Evolutionary conservation across 2,888 invertebrate species (phyloP).

Genomic region (Romanomermis culicivorax): DNA sequence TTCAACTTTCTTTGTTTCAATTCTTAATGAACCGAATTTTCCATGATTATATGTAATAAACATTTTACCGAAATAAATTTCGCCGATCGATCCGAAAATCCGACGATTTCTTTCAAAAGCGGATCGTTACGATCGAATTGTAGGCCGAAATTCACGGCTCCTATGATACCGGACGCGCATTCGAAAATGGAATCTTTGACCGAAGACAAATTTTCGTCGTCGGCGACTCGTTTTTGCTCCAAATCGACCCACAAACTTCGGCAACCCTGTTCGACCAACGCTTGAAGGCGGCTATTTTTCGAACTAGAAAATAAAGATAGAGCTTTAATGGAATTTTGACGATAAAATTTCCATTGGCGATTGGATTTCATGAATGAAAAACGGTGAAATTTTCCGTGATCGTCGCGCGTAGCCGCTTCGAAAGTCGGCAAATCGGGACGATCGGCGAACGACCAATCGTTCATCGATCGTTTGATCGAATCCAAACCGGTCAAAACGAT

Average conservation of each 20-base stretch:
- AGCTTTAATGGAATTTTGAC: background rate
- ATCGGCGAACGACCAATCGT: conserved; percentile 6
- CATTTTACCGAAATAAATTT: no score
- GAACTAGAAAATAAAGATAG: conserved; percentile 5
- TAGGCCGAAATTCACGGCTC: conserved; percentile 4
- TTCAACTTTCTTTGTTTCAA: no score
- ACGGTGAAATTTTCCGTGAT: background rate
- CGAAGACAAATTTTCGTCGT: background rate
- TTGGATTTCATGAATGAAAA: background rate
- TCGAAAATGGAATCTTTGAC: background rate
- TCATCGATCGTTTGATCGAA: background rate
- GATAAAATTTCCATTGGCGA: conserved; percentile 6
- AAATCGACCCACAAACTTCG: background rate
- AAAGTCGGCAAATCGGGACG: conserved; percentile 3
- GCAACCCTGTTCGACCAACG: background rate
- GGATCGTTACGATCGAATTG: conserved; percentile 1
- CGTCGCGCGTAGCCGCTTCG: background rate
- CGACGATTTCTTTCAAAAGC: background rate
- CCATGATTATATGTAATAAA: no score
- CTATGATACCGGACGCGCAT: conserved; percentile 3
- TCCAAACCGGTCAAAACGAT: background rate
- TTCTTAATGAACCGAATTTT: no score
- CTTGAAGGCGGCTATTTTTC: background rate
- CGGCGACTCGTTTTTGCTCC: no score
- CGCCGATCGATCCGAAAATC: background rate